A percentile compares a stretch with the other conserved stretches of the same genome.
Evolutionary conservation across 2,113 vertebrate genomes (phyloP).

Genomic region (Eretmochelys imbricata): DNA sequence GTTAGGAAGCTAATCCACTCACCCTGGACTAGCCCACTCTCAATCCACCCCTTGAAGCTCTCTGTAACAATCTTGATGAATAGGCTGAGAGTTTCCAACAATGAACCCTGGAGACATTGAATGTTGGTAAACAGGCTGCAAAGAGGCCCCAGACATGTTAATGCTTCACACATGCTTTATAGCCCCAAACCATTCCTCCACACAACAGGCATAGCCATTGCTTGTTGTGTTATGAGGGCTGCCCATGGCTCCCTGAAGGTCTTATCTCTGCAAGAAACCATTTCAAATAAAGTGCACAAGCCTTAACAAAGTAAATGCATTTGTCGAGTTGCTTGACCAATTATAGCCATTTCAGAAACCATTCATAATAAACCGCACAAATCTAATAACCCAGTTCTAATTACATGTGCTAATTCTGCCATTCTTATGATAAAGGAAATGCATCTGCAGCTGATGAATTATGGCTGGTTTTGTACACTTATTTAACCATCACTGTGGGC

Average conservation of each 20-base stretch:
- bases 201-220: neutral
- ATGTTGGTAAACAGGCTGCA: neutral
- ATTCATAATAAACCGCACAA: slow-evolving; percentile 35
- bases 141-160: neutral
- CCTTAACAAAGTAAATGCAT: slow-evolving; percentile 54
- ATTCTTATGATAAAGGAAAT: neutral
- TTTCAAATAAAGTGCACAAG: slow-evolving; percentile 40
- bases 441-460: neutral
- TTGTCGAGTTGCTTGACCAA: slow-evolving; percentile 53
- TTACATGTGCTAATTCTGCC: slow-evolving; percentile 34
- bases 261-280: slow-evolving; percentile 11
- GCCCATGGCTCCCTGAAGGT: neutral
- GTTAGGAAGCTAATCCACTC: no score
- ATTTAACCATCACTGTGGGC: slow-evolving; percentile 1
- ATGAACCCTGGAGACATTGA: neutral
- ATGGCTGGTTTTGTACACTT: neutral
- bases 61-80: neutral
- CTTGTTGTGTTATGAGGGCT: neutral
- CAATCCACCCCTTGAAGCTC: fast-evolving
- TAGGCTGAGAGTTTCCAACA: neutral
- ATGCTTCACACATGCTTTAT: neutral
- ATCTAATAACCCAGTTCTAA: slow-evolving; percentile 57
- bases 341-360: slow-evolving; percentile 61
- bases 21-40: neutral
- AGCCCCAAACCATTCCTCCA: neutral